Base-by-base conservation (phyloP, 2,888 invertebrate genomes). In the Leptinotarsa rubiginosa region DNA sequence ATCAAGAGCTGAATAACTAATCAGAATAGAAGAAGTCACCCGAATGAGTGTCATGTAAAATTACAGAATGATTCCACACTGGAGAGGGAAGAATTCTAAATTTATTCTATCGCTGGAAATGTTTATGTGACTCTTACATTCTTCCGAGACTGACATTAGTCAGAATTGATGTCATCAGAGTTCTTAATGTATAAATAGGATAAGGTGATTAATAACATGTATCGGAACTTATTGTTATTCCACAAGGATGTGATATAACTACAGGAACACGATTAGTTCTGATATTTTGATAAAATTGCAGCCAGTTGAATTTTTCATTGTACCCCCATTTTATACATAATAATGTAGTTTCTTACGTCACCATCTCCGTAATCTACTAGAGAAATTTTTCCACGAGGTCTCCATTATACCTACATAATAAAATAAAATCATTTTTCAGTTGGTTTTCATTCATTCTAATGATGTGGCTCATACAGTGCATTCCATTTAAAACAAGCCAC, bases 101-200 rank as follows among this genome's bases (percentile, higher is more conserved):
- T 62, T 62, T 41, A 62, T 62, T 62, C 31, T 4, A n/a, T 62
- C n/a, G n/a, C 62, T 62, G 62, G 62, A 62, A 62, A 62, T 41
- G 31, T 62, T 15, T 12, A 25, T 62, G 31, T 62, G 62, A 62
- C n/a, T 31, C 62, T 62, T n/a, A 41, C 31, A 62, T 62, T 62
- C 62, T 62, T 62, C 41, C 7, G 62, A n/a, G 62, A 41, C 62
- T 41, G n/a, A 62, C 10, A 31, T 62, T 41, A 41, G 31, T 62
- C 62, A 31, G 16, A 10, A 62, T 16, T 62, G 25, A 41, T 62
- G 62, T 62, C 62, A 62, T 25, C 25, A 16, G n/a, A 31, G 41
- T 41, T 31, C 31, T 16, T 31, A 62, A n/a, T 62, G n/a, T 62
- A 62, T 62, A 62, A 62, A 62, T 62, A 62, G 62, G 12, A 41